phyloP scores from a whole-genome alignment of 1,140 invertebrate genomes.

The Apolygus lucorum region DNA sequence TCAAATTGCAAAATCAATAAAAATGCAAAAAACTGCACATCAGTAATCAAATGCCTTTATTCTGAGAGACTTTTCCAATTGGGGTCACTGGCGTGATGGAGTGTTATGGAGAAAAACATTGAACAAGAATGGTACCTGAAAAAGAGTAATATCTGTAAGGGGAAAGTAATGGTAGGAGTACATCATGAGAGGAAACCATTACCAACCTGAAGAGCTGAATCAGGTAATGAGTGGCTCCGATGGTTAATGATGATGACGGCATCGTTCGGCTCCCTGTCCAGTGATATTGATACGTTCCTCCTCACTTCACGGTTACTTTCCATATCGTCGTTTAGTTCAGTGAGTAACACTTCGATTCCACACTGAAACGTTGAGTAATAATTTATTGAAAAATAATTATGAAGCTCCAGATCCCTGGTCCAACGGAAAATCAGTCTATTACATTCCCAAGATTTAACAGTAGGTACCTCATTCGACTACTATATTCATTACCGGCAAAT shows the following conservation, averaged over 20 bases:
- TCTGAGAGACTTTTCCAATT: too few relatives aligned
- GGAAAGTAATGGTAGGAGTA: neutral
- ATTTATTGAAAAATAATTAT: too few relatives aligned
- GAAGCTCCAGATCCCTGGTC: too few relatives aligned
- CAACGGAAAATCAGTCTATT: constrained; percentile 4
- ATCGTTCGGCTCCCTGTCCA: constrained; percentile 12
- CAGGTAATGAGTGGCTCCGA: constrained; percentile 20
- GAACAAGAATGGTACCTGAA: neutral
- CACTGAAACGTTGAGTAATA: too few relatives aligned
- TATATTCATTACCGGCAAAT: too few relatives aligned
- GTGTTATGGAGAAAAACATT: too few relatives aligned
- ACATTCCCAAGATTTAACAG: neutral
- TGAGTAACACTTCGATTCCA: constrained; percentile 24
- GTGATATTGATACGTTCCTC: constrained; percentile 17
- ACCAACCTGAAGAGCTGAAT: constrained; percentile 21
- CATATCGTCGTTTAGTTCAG: constrained; percentile 24
- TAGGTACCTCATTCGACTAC: too few relatives aligned
- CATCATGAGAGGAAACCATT: neutral
- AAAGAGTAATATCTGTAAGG: neutral
- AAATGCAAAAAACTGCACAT: neutral
- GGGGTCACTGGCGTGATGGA: too few relatives aligned
- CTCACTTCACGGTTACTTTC: constrained; percentile 24
- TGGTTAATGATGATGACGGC: constrained; percentile 24
- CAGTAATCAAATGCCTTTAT: neutral
- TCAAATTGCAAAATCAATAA: neutral